A percentile compares a stretch with the other conserved stretches of the same genome.
Conservation (phyloP, 2,797 vertebrate species). For the Poecile montanus region DNA sequence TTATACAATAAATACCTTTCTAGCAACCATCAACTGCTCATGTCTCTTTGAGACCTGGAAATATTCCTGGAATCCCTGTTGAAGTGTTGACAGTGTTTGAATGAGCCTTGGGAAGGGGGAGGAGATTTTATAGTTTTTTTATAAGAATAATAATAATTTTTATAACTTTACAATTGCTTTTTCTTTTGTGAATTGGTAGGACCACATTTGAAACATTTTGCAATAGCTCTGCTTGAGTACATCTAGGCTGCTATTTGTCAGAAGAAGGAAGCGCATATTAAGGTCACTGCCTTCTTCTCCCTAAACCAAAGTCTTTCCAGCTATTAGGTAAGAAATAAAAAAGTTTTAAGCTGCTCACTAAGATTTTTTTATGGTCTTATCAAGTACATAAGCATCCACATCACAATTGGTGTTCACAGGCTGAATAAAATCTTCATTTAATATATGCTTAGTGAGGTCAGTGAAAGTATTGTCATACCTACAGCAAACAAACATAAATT, state of each 20-base stretch:
- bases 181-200: background rate
- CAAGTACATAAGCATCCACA: background rate
- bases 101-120: background rate
- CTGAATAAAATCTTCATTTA: constrained; percentile 1
- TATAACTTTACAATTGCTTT: background rate
- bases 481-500: constrained; percentile 4
- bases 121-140: background rate
- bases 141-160: no score
- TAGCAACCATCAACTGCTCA: no score
- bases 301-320: background rate
- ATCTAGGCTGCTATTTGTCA: background rate
- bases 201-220: background rate
- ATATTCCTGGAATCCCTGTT: no score
- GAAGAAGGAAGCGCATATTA: background rate
- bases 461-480: background rate
- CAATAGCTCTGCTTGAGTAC: background rate
- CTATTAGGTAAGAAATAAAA: background rate
- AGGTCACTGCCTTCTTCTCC: background rate
- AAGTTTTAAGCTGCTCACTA: background rate
- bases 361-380: background rate
- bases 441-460: background rate
- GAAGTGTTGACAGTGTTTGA: background rate
- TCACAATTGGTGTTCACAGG: background rate
- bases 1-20: no score
- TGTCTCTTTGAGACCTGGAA: no score